Evolutionary conservation across 2,797 vertebrate species (phyloP).

Genomic region (Melanogrammus aeglefinus): DNA sequence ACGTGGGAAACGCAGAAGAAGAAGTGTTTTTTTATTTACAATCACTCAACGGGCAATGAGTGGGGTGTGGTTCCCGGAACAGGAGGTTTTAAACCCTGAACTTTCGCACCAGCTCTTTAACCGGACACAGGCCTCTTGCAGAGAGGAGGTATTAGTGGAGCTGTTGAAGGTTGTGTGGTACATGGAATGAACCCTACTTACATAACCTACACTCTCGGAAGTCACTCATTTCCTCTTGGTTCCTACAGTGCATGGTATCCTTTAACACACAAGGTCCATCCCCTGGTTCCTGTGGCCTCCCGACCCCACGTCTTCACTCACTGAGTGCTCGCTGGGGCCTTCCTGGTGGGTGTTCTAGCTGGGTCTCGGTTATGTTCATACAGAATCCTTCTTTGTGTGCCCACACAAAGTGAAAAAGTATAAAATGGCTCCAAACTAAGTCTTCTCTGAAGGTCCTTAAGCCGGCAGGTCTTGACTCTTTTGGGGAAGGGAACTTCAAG

Average conservation of each 20-base stretch:
- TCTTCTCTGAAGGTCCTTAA: background rate
- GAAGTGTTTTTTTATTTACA: background rate
- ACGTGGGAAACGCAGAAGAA: background rate
- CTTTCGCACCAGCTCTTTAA: background rate
- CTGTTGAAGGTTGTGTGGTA: background rate
- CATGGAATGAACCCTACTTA: background rate
- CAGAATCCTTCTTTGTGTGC: background rate
- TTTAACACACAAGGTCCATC: background rate
- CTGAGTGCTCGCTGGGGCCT: background rate
- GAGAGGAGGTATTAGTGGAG: conserved; percentile 2
- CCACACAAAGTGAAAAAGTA: background rate
- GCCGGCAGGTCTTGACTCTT: background rate
- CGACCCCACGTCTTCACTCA: background rate
- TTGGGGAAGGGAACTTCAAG: background rate
- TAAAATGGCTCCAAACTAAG: background rate
- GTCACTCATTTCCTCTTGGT: background rate
- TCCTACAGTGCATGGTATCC: background rate
- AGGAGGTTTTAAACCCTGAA: conserved; percentile 2
- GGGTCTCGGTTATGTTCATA: background rate
- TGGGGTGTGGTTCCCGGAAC: background rate
- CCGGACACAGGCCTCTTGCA: background rate
- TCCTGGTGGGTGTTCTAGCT: background rate
- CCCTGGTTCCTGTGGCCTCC: background rate
- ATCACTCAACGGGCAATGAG: background rate
- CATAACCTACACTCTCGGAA: background rate